Evolutionary conservation across 2,797 vertebrate genomes (phyloP).

Genomic region (Gila robusta): DNA sequence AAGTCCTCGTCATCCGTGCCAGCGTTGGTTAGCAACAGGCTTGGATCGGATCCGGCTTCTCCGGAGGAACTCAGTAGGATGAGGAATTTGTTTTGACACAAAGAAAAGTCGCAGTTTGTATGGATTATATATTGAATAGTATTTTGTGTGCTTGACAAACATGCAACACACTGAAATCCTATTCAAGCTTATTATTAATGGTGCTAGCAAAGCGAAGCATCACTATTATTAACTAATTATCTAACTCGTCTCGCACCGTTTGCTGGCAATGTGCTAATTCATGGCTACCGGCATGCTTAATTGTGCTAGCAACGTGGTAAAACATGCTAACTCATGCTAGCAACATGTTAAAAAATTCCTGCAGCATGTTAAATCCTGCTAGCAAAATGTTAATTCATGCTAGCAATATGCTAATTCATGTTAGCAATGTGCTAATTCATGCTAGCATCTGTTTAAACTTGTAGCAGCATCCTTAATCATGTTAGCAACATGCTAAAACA

Average conservation of each 20-base stretch:
- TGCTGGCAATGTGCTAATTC: neutral
- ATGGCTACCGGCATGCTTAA: neutral
- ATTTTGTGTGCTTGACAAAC: neutral
- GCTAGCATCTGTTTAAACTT: neutral
- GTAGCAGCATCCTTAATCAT: neutral
- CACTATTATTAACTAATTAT: neutral
- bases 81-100: conserved; percentile 37
- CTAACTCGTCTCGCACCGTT: too few relatives aligned
- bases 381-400: neutral
- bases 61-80: conserved; percentile 43
- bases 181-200: neutral
- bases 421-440: neutral
- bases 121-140: neutral
- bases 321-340: neutral
- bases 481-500: neutral
- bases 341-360: neutral
- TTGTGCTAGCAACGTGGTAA: neutral
- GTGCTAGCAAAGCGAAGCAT: neutral
- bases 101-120: neutral
- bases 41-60: conserved; percentile 33
- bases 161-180: neutral
- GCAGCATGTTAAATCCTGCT: neutral
- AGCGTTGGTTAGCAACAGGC: conserved; percentile 40
- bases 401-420: neutral
- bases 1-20: conserved; percentile 33